These are phyloP conservation scores for Thryonomys swinderianus DNA, from an alignment of 2,113 vertebrate genomes.

Conservation along the genomic window DNA sequence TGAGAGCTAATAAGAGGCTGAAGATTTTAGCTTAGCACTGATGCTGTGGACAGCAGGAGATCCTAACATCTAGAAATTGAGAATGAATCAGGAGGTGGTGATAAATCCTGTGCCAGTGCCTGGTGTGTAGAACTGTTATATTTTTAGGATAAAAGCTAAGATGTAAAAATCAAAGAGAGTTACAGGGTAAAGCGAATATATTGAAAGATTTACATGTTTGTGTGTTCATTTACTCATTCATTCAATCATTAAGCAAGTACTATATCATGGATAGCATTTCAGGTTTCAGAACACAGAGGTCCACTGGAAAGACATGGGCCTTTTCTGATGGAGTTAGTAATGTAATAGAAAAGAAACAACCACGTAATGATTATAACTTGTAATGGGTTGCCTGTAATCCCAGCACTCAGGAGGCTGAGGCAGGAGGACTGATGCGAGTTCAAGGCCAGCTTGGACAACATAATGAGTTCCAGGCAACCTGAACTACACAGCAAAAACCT, in stretches of 20 bases:
- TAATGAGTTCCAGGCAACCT: background rate
- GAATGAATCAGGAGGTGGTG: constrained; percentile 72
- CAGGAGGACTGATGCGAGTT: background rate
- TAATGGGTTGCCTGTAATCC: background rate
- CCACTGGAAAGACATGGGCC: background rate
- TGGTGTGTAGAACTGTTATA: constrained; percentile 68
- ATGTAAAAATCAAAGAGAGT: constrained; percentile 61
- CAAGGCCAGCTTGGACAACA: background rate
- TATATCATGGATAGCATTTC: background rate
- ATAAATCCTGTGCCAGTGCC: constrained; percentile 70
- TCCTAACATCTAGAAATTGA: constrained; percentile 77
- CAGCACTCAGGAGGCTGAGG: background rate
- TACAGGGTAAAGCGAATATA: background rate
- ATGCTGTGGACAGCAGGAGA: constrained; percentile 71
- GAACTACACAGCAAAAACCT: background rate
- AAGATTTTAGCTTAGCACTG: constrained; percentile 74
- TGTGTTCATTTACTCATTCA: background rate
- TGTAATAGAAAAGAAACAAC: background rate
- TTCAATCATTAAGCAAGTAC: background rate
- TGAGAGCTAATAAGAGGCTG: constrained; percentile 75
- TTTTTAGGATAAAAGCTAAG: constrained; percentile 73
- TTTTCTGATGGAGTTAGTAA: background rate
- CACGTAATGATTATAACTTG: background rate
- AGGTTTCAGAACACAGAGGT: background rate
- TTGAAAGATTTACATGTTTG: background rate